Base-by-base conservation (phyloP, 2,113 vertebrate species). In the Peucedramus taeniatus region DNA sequence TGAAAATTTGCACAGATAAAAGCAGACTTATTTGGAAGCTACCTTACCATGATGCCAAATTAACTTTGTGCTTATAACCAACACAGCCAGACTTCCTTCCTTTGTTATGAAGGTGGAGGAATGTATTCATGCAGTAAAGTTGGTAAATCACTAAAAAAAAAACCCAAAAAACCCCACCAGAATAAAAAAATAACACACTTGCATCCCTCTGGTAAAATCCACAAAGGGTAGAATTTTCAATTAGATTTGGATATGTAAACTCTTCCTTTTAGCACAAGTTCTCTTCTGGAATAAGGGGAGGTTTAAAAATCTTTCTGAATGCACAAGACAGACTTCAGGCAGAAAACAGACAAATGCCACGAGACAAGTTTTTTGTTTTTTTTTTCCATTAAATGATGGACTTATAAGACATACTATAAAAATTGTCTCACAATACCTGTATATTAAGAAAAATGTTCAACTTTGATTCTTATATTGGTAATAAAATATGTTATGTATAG, bases 151-250 rank as follows among this genome's bases (percentile, higher is more conserved):
- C 18, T 15, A 4, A 51, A 15, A 37, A 15, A 37, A 24, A 69
- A 59, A 11, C 1, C 2, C 4, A 3, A 17, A 44, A 66, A 42
- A 3, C 1, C 5, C 10, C 7, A 42, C 24, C 1, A 10, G 12
- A 18, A 30, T 4, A 69, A 47, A 87, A 47, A 15, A 3, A 49
- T 26, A 57, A 21, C 9, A 50, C 7, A 15, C 10, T 61, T 10
- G 1, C 11, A 51, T 63, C 9, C 13, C n/a, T 44, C 9, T 49
- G 17, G 19, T 70, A 76, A 60, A 69, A 39, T 7, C 16, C 11
- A n/a, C 5, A 20, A 74, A 66, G 18, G 50, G 4, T 71, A 61
- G 18, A 42, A 42, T 42, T 66, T 66, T 60, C 27, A 45, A 7
- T 35, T 56, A 40, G 27, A 28, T 75, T 47, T 42, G 17, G 15